Evolutionary conservation across 2,113 vertebrate genomes (phyloP).

Genomic region (Chaenogobius annularis): DNA sequence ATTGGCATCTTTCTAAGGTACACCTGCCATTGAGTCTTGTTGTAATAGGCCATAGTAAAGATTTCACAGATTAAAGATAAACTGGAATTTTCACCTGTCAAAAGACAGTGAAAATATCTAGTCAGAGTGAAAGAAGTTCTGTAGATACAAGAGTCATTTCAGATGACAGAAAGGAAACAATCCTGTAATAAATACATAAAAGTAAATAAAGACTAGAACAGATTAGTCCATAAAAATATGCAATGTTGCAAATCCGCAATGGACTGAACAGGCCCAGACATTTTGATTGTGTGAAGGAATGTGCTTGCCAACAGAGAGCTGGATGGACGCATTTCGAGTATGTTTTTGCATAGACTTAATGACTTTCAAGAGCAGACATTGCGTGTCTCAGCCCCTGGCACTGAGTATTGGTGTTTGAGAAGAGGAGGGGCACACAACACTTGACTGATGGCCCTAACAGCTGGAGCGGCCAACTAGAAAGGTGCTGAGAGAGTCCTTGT

Average conservation of each 20-base stretch:
- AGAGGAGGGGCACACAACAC: slow-evolving; percentile 10
- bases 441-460: slow-evolving; percentile 39
- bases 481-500: slow-evolving; percentile 52
- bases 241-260: not conserved
- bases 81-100: not conserved
- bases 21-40: not conserved
- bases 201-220: not conserved
- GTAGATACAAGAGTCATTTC: not conserved
- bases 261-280: slow-evolving; percentile 44
- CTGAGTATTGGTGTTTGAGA: slow-evolving; percentile 13
- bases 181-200: not conserved
- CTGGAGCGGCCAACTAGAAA: slow-evolving; percentile 36
- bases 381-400: slow-evolving; percentile 6
- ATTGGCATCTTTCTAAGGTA: not conserved
- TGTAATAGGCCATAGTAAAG: not conserved
- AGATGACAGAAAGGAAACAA: not conserved
- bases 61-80: not conserved
- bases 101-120: not conserved
- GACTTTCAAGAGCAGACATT: slow-evolving; percentile 11
- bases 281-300: slow-evolving; percentile 37
- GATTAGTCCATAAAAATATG: not conserved
- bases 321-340: slow-evolving; percentile 17
- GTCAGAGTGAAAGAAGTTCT: not conserved
- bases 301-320: slow-evolving; percentile 11
- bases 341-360: not conserved